These are phyloP conservation scores for Apamea epomidion DNA, from an alignment of 2,888 invertebrate genomes.

Conservation along the genomic window DNA sequence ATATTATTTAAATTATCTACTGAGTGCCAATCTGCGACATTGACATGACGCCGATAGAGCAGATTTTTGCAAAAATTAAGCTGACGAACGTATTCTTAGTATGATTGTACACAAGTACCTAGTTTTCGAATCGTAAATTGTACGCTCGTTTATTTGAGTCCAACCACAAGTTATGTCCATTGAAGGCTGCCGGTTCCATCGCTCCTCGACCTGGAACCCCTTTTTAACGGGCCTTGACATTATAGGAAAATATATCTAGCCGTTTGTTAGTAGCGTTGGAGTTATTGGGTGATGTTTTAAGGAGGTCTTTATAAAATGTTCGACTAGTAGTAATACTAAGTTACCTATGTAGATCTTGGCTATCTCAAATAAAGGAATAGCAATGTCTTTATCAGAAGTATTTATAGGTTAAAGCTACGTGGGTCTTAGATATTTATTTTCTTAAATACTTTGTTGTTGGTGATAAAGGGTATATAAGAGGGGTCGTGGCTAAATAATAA, in stretches of 20 bases:
- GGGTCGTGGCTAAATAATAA: too few species aligned
- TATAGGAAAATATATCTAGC: conserved; percentile 61
- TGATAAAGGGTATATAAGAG: too few species aligned
- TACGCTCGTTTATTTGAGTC: conserved; percentile 57
- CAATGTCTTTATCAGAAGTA: background rate
- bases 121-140: conserved; percentile 52
- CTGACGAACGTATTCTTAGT: background rate
- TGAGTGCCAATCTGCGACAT: background rate
- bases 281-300: conserved; percentile 25
- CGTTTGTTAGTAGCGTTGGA: conserved; percentile 34
- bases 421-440: background rate
- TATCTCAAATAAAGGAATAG: background rate
- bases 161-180: conserved; percentile 63
- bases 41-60: background rate
- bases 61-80: background rate
- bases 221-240: conserved; percentile 54
- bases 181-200: conserved; percentile 53
- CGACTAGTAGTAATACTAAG: background rate
- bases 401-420: background rate
- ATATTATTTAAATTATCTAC: background rate
- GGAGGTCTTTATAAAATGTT: conserved; percentile 9
- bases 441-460: background rate
- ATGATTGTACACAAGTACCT: background rate
- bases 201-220: conserved; percentile 36
- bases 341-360: background rate